Evolutionary conservation across 1,140 invertebrate genomes (phyloP).

Genomic region (Polypedilum pembai): DNA sequence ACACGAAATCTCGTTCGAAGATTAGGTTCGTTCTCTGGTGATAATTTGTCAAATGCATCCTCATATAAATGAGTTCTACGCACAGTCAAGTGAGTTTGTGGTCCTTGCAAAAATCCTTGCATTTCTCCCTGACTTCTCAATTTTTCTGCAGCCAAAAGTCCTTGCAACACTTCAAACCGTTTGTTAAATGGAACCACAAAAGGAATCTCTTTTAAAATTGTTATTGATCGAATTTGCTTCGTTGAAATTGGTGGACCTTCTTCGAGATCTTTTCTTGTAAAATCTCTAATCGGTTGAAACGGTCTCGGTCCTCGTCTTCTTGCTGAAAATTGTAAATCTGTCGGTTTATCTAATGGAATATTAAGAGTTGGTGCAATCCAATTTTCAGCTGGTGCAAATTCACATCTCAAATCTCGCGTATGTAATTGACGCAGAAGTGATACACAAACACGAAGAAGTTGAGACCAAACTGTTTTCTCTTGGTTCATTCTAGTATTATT

Average conservation of each 20-base stretch:
- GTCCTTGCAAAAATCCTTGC: slow-evolving; percentile 64
- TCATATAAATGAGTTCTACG: slow-evolving; percentile 91
- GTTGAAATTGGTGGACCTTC: slow-evolving; percentile 78
- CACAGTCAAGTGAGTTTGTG: slow-evolving; percentile 71
- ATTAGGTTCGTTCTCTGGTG: slow-evolving; percentile 83
- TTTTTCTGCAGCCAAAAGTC: slow-evolving; percentile 49
- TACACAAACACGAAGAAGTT: slow-evolving; percentile 52
- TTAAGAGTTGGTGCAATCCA: slow-evolving; percentile 67
- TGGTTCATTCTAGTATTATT: slow-evolving; percentile 40
- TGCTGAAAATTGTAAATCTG: slow-evolving; percentile 50
- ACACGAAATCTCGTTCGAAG: slow-evolving; percentile 78
- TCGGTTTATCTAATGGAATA: slow-evolving; percentile 56
- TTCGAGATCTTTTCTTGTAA: slow-evolving; percentile 57
- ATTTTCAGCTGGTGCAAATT: slow-evolving; percentile 67
- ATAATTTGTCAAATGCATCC: slow-evolving; percentile 92
- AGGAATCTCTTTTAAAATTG: slow-evolving; percentile 83
- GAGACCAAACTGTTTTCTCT: slow-evolving; percentile 49
- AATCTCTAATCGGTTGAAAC: slow-evolving; percentile 53
- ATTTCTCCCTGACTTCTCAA: slow-evolving; percentile 57
- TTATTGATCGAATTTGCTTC: slow-evolving; percentile 78
- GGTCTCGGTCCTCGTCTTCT: slow-evolving; percentile 51
- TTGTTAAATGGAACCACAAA: slow-evolving; percentile 88
- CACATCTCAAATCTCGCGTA: slow-evolving; percentile 62
- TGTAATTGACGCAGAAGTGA: slow-evolving; percentile 71
- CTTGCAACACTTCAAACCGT: slow-evolving; percentile 77